Evolutionary conservation across 2,113 vertebrate genomes (phyloP), one percentile per base, ranked within the genome.

Genomic region (Boleophthalmus pectinirostris): DNA sequence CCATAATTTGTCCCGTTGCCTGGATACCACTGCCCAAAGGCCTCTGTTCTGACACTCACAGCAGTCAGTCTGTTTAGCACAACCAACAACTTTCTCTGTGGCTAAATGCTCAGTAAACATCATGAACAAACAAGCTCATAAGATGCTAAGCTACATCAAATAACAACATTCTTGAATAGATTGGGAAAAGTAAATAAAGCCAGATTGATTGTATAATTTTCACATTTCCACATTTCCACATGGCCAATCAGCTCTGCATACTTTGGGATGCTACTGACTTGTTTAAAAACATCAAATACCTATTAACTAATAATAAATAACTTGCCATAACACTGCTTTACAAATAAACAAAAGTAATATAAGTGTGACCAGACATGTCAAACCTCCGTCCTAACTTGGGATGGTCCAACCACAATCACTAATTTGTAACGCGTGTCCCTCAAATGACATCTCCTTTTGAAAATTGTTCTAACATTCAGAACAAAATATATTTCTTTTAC

Each of bases 11-110:
- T 80, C 74, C 78, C 67, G 91, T 89, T 90, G 91, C 91, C 75
- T 91, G 82, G 91, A 88, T 88, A 92, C 90, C 75, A 75, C 80
- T 65, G 87, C 84, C 86, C 86, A 51, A 88, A 91, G 85, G 88
- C 85, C 84, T 86, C 70, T 79, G 77, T 70, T 82, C 82, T 75
- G 83, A 81, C 83, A 78, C 69, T 78, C 79, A n/a, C 83, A 86
- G 84, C 86, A 87, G 87, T 87, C 81, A 74, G 47, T 83, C 82
- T 78, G 83, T 69, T 81, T 83, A 80, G 82, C 85, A 88, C 88
- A 88, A 83, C 54, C 75, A 78, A 82, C 80, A 86, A 88, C 83
- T 81, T 85, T 75, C 77, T 81, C 72, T 49, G 70, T 77, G 77
- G 61, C 63, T 16, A 74, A 84, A 82, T 67, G 49, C 73, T 82